phyloP scores from a whole-genome alignment of 2,888 invertebrate species.

The Andrena camellia region DNA sequence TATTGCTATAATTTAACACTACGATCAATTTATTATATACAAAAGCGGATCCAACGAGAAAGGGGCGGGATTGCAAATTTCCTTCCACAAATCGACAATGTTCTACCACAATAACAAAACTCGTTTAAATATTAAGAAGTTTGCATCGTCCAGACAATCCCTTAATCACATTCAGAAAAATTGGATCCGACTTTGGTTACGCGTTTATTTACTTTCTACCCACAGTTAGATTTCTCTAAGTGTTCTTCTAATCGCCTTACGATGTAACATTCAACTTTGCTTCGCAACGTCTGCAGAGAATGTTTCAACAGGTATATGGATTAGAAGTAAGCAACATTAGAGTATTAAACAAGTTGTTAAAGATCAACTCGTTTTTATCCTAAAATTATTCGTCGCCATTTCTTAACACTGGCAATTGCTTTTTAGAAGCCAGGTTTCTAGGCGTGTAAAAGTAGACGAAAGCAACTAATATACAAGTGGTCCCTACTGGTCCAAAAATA shows the following conservation, averaged over 20 bases:
- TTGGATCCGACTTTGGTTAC: neutral
- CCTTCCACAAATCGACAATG: neutral
- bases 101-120: neutral
- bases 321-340: slow-evolving; percentile 5
- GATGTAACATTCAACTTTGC: slow-evolving; percentile 2
- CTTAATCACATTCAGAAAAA: slow-evolving; percentile 9
- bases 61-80: neutral
- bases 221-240: slow-evolving; percentile 13
- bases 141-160: neutral
- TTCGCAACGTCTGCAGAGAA: neutral
- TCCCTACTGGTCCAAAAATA: slow-evolving; percentile 56
- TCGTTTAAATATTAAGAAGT: neutral
- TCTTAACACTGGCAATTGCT: slow-evolving; percentile 11
- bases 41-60: slow-evolving; percentile 3
- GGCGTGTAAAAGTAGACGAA: slow-evolving; percentile 48
- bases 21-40: slow-evolving; percentile 34
- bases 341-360: neutral
- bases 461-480: slow-evolving; percentile 37
- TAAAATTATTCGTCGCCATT: slow-evolving; percentile 7
- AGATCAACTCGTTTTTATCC: neutral
- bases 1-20: slow-evolving; percentile 69
- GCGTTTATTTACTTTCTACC: slow-evolving; percentile 8
- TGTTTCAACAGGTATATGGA: slow-evolving; percentile 5
- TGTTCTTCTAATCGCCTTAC: neutral
- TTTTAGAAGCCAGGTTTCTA: slow-evolving; percentile 14